A percentile compares a stretch with the other conserved stretches of the same genome.
Evolutionary conservation across 53 echinoderm and acorn worm genomes (phyloP).

Genomic region (Temnopleurus reevesii): DNA sequence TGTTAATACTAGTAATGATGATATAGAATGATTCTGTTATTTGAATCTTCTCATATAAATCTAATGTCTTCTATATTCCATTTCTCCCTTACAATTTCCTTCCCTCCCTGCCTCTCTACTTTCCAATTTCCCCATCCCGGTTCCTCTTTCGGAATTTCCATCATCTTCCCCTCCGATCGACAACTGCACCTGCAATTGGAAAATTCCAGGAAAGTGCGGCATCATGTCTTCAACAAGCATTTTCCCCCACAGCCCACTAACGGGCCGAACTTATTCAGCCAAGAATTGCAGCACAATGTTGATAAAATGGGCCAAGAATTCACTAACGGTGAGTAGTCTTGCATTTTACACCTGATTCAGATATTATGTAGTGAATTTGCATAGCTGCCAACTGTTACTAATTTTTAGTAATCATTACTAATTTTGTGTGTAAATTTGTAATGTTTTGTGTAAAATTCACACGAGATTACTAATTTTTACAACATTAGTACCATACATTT

Average conservation of each 20-base stretch:
- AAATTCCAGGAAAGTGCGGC: slow-evolving; percentile 76
- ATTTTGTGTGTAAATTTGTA: too few relatives aligned
- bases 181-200: neutral
- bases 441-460: too few relatives aligned
- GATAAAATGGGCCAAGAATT: slow-evolving; percentile 83
- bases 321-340: slow-evolving; percentile 83
- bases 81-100: neutral
- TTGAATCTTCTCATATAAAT: neutral
- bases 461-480: too few relatives aligned
- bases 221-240: slow-evolving; percentile 81
- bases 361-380: too few relatives aligned
- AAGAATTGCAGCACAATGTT: slow-evolving; percentile 74
- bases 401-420: too few relatives aligned
- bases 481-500: too few relatives aligned
- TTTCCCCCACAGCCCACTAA: slow-evolving; percentile 46
- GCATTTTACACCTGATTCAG: too few relatives aligned
- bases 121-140: neutral
- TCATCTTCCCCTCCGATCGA: neutral
- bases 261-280: slow-evolving; percentile 66
- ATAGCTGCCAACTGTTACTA: too few relatives aligned
- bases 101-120: neutral
- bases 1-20: too few relatives aligned
- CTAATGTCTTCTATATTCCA: neutral
- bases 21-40: neutral
- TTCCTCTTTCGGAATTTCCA: neutral